phyloP scores from a whole-genome alignment of 2,113 vertebrate genomes.

The Mandrillus leucophaeus region DNA sequence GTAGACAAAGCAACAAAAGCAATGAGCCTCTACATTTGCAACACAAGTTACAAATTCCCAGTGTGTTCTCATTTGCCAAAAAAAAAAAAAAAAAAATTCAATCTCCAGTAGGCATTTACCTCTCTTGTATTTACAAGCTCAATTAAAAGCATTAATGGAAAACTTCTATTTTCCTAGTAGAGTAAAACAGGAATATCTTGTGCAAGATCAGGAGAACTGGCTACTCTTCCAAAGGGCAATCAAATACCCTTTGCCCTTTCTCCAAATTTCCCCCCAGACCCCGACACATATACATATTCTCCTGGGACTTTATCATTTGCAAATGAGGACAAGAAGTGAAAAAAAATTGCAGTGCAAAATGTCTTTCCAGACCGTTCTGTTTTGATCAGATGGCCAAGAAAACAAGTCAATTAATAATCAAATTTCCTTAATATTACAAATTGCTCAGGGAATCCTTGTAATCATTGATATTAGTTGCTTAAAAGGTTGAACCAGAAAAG shows the following conservation, averaged over 20 bases:
- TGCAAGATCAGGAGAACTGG: background rate
- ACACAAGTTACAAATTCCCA: background rate
- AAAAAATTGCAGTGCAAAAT: slow-evolving; percentile 17
- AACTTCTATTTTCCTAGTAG: slow-evolving; percentile 8
- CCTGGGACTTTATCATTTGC: slow-evolving; percentile 38
- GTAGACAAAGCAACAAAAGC: slow-evolving; percentile 44
- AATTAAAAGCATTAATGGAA: slow-evolving; percentile 19
- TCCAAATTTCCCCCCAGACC: background rate
- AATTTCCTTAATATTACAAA: slow-evolving; percentile 59
- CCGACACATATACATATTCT: background rate
- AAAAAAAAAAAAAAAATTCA: background rate
- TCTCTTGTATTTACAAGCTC: slow-evolving; percentile 23
- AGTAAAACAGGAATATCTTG: background rate
- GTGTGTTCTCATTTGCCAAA: background rate
- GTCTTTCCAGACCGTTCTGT: slow-evolving; percentile 49
- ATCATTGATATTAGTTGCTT: slow-evolving; percentile 58
- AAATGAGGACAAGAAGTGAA: slow-evolving; percentile 54
- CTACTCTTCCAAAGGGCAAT: background rate
- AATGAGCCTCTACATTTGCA: slow-evolving; percentile 37
- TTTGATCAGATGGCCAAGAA: slow-evolving; percentile 63
- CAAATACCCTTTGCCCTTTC: background rate
- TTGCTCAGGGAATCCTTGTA: slow-evolving; percentile 48
- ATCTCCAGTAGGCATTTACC: background rate
- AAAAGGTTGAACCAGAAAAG: slow-evolving; percentile 59
- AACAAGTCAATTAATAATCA: slow-evolving; percentile 69